phyloP scores from a whole-genome alignment of 2,888 invertebrate genomes.

The Lissonota sp. region DNA sequence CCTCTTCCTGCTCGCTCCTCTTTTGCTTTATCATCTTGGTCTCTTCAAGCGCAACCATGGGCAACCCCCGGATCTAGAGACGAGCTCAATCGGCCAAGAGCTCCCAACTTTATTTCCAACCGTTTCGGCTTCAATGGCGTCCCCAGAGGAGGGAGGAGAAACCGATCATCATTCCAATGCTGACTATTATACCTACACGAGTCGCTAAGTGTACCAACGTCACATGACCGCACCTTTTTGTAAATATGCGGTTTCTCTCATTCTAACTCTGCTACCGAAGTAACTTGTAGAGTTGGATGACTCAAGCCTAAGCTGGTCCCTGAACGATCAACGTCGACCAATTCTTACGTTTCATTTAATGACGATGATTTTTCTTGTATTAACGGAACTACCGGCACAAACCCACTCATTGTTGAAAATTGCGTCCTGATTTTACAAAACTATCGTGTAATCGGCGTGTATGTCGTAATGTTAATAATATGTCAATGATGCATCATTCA shows the following conservation, averaged over 20 bases:
- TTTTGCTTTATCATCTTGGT: constrained; percentile 56
- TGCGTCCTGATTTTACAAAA: too few relatives aligned
- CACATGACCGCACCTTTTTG: neutral
- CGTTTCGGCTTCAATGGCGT: constrained; percentile 47
- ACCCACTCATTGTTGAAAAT: too few relatives aligned
- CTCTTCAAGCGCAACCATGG: constrained; percentile 39
- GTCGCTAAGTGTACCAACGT: constrained; percentile 17
- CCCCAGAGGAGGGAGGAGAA: constrained; percentile 7
- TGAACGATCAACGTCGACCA: constrained; percentile 42
- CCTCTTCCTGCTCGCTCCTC: constrained; percentile 48
- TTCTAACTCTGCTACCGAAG: neutral
- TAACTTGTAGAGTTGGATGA: constrained; percentile 1
- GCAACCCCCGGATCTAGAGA: constrained; percentile 45
- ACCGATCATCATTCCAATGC: constrained; percentile 27
- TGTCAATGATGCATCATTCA: too few relatives aligned
- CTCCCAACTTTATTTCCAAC: constrained; percentile 35
- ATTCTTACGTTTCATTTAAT: constrained; percentile 40
- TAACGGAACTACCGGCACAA: neutral
- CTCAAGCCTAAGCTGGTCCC: constrained; percentile 6
- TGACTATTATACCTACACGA: constrained; percentile 19
- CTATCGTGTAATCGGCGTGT: too few relatives aligned
- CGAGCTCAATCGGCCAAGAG: constrained; percentile 50
- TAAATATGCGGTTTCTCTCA: neutral
- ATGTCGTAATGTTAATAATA: too few relatives aligned
- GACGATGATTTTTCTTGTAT: constrained; percentile 45